phyloP scores from a whole-genome alignment of 2,797 vertebrate genomes.

The Ctenosaura bakeri region DNA sequence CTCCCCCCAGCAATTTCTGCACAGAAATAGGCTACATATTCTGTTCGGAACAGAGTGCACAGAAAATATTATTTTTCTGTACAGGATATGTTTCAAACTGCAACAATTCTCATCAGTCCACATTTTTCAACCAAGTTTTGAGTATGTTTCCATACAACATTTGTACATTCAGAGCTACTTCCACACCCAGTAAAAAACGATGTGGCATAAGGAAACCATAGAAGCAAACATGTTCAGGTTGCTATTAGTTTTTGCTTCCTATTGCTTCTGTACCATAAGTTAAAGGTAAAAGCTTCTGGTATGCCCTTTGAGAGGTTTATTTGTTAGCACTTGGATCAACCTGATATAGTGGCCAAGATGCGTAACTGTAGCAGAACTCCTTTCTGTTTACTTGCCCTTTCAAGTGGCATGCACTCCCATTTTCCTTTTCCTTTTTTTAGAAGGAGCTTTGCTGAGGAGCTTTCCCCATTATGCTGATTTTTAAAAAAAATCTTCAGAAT shows the following conservation, averaged over 20 bases:
- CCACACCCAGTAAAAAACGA: background rate
- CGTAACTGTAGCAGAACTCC: background rate
- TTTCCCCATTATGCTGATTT: background rate
- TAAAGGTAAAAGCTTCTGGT: conserved; percentile 60
- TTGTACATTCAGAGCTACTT: background rate
- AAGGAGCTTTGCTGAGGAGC: conserved; percentile 24
- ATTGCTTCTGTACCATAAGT: background rate
- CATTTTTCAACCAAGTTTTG: too few species aligned
- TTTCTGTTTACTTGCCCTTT: conserved; percentile 20
- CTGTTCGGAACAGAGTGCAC: too few species aligned
- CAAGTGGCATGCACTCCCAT: background rate
- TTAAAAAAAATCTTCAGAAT: conserved; percentile 34
- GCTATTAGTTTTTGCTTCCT: conserved; percentile 65
- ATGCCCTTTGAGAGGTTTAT: conserved; percentile 51
- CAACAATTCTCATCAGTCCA: too few species aligned
- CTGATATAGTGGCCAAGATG: conserved; percentile 35
- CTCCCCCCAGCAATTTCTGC: too few species aligned
- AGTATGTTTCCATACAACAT: background rate
- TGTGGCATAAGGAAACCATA: conserved; percentile 53
- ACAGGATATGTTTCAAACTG: too few species aligned
- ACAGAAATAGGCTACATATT: too few species aligned
- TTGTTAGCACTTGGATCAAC: conserved; percentile 66
- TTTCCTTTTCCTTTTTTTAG: conserved; percentile 6
- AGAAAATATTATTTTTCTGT: too few species aligned
- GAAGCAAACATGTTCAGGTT: conserved; percentile 30